Base-by-base conservation (phyloP, 2,888 invertebrate species). In the Gisinianus flammeolus region DNA sequence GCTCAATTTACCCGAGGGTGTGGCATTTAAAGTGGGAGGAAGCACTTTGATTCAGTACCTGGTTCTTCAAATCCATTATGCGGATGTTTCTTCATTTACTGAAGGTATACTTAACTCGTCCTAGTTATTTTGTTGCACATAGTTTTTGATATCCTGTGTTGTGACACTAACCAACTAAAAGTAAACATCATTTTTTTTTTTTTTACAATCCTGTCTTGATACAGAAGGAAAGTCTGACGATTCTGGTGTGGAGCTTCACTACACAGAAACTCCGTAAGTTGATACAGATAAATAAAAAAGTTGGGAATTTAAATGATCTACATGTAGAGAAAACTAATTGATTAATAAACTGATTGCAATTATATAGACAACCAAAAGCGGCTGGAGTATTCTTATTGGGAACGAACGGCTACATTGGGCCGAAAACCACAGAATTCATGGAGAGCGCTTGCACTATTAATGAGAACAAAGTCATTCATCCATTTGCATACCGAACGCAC, bases 401-500 rank as follows among this genome's bases (percentile, higher is more conserved):
- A 0, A 97, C 97, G 0, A 91, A 92, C 54, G 98, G 98, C 0
- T 85, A 86, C 19, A 94, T 98, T 81, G 90, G 91, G 0, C 90
- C 94, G 0, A 89, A 90, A 82, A 87, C 88, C 8, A 88, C 90
- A 0, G 95, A 94, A 81, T 91, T 94, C 85, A 94, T 99, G 94
- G 98, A 99, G 88, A 91, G 95, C 0, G 93, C 95, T 0, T 99
- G 98, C 87, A 89, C 89, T 77, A 91, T 96, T 68, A 88, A 88
- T 1, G 94, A 95, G 86, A 89, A 93, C 76, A 94, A 96, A 87
- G 90, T 91, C 4, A 91, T 99, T 70, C 92, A 97, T 89, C 99
- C 98, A 0, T 96, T 99, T 88, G 97, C 97, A 0, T 98, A 94
- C 88, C 91, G 98, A 81, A 94, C 94, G 0, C 98, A 99, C 86